Evolutionary conservation across 1,140 invertebrate species (phyloP).

Genomic region (Andrena cerasifolii): DNA sequence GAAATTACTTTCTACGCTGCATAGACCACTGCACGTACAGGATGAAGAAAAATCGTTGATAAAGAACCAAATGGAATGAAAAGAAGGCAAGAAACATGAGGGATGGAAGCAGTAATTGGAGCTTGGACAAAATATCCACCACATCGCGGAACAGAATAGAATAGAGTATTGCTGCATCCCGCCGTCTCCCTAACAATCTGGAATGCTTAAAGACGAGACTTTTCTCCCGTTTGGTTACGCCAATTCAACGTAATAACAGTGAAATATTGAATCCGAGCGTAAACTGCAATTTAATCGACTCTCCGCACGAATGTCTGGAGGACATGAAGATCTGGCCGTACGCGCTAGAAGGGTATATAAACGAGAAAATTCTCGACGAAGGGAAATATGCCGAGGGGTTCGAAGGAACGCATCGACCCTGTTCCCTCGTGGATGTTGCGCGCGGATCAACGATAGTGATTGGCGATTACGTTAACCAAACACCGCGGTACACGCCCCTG

Average conservation of each 20-base stretch:
- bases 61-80: not conserved
- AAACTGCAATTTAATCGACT: slow-evolving; percentile 63
- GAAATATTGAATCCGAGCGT: slow-evolving; percentile 67
- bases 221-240: slow-evolving; percentile 44
- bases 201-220: slow-evolving; percentile 43
- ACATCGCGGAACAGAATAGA: not conserved
- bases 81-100: not conserved
- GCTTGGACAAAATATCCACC: not conserved
- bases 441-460: slow-evolving; percentile 69
- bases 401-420: slow-evolving; percentile 50
- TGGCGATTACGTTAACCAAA: slow-evolving; percentile 78
- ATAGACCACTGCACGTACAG: too few relatives aligned
- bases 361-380: slow-evolving; percentile 52
- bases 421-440: slow-evolving; percentile 34
- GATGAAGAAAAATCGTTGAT: not conserved
- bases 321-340: slow-evolving; percentile 11
- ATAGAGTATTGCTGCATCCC: too few relatives aligned
- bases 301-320: slow-evolving; percentile 45
- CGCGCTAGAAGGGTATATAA: too few relatives aligned
- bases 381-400: slow-evolving; percentile 41
- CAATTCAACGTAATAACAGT: slow-evolving; percentile 61
- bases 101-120: too few relatives aligned
- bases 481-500: slow-evolving; percentile 73
- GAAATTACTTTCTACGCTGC: too few relatives aligned
- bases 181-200: slow-evolving; percentile 7